phyloP scores from a whole-genome alignment of 2,888 invertebrate genomes.

The Papilio protenor region DNA sequence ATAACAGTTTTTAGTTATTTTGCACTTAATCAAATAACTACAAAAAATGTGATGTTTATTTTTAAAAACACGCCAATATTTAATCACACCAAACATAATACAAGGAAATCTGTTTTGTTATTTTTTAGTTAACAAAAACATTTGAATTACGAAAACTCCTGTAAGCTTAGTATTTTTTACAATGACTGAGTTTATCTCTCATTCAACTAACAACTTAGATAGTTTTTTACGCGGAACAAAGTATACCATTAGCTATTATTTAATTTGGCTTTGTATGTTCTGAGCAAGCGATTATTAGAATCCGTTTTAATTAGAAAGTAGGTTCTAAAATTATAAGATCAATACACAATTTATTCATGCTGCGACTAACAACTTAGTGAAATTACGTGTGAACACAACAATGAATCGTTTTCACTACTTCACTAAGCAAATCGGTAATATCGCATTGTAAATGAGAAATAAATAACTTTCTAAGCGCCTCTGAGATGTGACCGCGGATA shows the following conservation, averaged over 20 bases:
- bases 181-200: neutral
- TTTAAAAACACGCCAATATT: neutral
- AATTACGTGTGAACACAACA: neutral
- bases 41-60: neutral
- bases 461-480: neutral
- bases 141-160: neutral
- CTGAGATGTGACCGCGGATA: neutral
- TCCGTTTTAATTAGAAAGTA: neutral
- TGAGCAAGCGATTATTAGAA: neutral
- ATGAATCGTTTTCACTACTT: neutral
- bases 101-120: neutral
- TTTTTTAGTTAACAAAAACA: slow-evolving; percentile 11
- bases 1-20: neutral
- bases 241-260: neutral
- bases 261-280: neutral
- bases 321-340: neutral
- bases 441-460: neutral
- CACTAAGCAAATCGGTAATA: neutral
- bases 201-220: neutral
- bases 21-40: neutral
- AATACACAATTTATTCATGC: neutral
- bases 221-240: slow-evolving; percentile 17
- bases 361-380: neutral
- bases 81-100: neutral
- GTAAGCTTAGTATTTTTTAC: neutral